phyloP scores from a whole-genome alignment of 2,888 invertebrate genomes.

The Craniophora ligustri region DNA sequence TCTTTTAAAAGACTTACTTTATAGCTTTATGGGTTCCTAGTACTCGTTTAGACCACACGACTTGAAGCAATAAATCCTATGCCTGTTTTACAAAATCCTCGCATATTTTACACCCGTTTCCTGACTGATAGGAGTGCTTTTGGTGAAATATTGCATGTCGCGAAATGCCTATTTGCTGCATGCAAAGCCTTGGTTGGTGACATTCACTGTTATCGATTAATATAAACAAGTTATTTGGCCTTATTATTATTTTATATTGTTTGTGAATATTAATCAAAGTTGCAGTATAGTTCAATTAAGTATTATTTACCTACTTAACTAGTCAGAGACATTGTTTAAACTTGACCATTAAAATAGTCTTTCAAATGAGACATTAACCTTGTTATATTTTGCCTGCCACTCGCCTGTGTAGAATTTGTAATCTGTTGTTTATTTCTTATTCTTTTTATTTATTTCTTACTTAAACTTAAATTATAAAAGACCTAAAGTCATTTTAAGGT shows the following conservation, averaged over 20 bases:
- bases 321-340: background rate
- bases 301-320: background rate
- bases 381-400: too few species aligned
- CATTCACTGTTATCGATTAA: conserved; percentile 43
- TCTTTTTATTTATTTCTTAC: too few species aligned
- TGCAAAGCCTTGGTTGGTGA: conserved; percentile 46
- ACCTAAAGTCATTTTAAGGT: too few species aligned
- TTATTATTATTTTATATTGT: conserved; percentile 20
- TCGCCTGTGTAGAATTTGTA: too few species aligned
- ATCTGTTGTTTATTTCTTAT: too few species aligned
- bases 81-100: conserved; percentile 36
- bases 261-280: background rate
- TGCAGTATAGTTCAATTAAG: background rate
- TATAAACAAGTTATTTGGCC: conserved; percentile 43
- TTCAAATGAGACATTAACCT: too few species aligned
- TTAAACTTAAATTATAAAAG: too few species aligned
- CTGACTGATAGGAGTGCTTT: conserved; percentile 33
- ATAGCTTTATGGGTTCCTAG: conserved; percentile 32
- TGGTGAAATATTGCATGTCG: conserved; percentile 40
- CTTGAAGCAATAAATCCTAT: conserved; percentile 31
- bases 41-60: conserved; percentile 20
- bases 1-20: conserved; percentile 8
- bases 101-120: conserved; percentile 38
- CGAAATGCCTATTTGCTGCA: conserved; percentile 37
- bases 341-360: too few species aligned